Evolutionary conservation across 2,888 invertebrate genomes (phyloP).

Genomic region (Mesorhabditis spiculigera): DNA sequence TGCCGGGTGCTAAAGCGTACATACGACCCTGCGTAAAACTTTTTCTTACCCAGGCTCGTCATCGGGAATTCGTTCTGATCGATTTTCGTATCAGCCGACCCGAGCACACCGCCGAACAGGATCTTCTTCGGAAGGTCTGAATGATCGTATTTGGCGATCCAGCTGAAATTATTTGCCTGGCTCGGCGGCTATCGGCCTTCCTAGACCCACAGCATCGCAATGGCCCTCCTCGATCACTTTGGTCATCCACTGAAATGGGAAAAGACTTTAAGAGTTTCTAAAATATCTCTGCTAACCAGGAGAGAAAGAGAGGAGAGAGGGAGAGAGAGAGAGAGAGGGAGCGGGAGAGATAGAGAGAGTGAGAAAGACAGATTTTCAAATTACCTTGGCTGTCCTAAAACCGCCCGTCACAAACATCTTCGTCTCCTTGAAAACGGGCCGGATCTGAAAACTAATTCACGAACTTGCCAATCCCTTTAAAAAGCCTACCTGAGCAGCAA

Average conservation of each 20-base stretch:
- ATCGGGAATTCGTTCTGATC: slow-evolving; percentile 39
- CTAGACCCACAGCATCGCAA: slow-evolving; percentile 38
- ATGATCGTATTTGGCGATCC: not conserved
- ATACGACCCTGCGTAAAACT: too few relatives aligned
- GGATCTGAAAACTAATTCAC: slow-evolving; percentile 19
- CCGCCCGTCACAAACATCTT: slow-evolving; percentile 36
- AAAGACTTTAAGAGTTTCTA: too few relatives aligned
- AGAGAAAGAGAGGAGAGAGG: too few relatives aligned
- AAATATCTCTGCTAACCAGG: too few relatives aligned
- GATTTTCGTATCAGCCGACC: slow-evolving; percentile 25
- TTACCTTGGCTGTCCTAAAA: slow-evolving; percentile 34
- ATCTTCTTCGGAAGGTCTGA: slow-evolving; percentile 38
- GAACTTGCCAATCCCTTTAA: not conserved
- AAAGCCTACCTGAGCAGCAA: slow-evolving; percentile 26
- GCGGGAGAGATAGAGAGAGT: too few relatives aligned
- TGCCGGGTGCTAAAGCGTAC: too few relatives aligned
- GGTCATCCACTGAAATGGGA: not conserved
- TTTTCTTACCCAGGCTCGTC: slow-evolving; percentile 19
- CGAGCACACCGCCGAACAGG: slow-evolving; percentile 20
- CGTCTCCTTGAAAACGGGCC: slow-evolving; percentile 29
- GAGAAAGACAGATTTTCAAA: too few relatives aligned
- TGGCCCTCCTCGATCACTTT: slow-evolving; percentile 27
- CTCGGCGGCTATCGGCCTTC: slow-evolving; percentile 37
- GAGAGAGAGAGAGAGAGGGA: too few relatives aligned
- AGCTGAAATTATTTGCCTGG: slow-evolving; percentile 18